Evolutionary conservation across 2,888 invertebrate species (phyloP).

Genomic region (Epirrhoe alternata): DNA sequence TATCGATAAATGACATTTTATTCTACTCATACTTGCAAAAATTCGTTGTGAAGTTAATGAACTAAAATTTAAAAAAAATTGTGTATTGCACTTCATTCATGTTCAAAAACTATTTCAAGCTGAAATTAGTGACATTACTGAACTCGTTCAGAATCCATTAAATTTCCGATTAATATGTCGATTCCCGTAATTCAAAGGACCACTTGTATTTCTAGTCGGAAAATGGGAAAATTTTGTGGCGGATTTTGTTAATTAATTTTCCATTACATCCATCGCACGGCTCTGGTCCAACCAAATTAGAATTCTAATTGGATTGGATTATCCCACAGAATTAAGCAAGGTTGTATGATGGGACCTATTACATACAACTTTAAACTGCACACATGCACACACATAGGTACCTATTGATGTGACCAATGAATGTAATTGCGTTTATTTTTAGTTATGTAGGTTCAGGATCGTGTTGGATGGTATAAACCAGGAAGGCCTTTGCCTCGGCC

Average conservation of each 20-base stretch:
- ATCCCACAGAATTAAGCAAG: slow-evolving; percentile 19
- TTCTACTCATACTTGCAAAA: no score
- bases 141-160: not conserved
- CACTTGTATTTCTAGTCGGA: slow-evolving; percentile 14
- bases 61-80: no score
- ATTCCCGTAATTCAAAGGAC: not conserved
- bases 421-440: no score
- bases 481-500: no score
- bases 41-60: no score
- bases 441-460: no score
- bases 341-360: not conserved
- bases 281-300: slow-evolving; percentile 23
- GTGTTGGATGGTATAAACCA: no score
- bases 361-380: not conserved
- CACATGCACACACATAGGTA: not conserved
- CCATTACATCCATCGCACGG: slow-evolving; percentile 22
- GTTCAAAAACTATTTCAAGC: no score
- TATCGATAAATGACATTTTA: no score
- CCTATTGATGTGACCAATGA: no score
- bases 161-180: not conserved
- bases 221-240: slow-evolving; percentile 10
- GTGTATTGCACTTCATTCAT: no score
- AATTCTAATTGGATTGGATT: slow-evolving; percentile 27
- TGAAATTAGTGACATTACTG: not conserved
- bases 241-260: slow-evolving; percentile 26